Conservation (phyloP, 2,113 vertebrate genomes). For the Eclectus roratus region DNA sequence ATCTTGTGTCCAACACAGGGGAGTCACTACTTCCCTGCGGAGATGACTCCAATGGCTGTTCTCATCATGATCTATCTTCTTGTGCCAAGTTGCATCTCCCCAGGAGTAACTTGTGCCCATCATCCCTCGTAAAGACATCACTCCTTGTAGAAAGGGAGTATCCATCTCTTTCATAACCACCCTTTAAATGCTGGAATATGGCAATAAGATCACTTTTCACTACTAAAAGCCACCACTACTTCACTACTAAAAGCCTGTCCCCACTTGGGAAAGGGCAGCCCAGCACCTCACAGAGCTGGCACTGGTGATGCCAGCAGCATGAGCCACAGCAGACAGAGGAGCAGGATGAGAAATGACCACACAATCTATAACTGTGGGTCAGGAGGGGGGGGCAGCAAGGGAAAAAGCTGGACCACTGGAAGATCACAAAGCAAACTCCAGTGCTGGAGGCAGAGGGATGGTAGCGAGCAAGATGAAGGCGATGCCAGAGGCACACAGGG, state of each 20-base stretch:
- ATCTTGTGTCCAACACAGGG: neutral
- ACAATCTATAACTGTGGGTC: neutral
- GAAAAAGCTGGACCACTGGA: neutral
- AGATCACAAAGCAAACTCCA: neutral
- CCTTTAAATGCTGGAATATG: neutral
- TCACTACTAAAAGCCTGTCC: neutral
- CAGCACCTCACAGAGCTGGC: neutral
- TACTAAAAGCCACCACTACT: neutral
- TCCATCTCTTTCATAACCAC: neutral
- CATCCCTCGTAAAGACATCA: neutral
- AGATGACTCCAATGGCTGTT: neutral
- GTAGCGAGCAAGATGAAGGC: neutral
- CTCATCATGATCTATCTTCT: neutral
- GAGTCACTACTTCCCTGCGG: neutral
- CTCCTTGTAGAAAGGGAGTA: neutral
- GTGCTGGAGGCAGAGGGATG: neutral
- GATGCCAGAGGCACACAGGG: neutral
- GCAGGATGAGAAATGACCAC: neutral
- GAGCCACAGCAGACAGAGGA: neutral
- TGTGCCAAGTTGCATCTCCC: neutral
- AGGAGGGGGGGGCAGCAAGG: neutral
- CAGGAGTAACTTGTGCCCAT: neutral
- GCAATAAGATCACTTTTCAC: neutral
- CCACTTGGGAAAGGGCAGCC: neutral
- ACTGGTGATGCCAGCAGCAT: rapidly evolving